A percentile compares a stretch with the other conserved stretches of the same genome.
Conservation (phyloP, 1,140 invertebrate genomes). For the Hirudo medicinalis region DNA sequence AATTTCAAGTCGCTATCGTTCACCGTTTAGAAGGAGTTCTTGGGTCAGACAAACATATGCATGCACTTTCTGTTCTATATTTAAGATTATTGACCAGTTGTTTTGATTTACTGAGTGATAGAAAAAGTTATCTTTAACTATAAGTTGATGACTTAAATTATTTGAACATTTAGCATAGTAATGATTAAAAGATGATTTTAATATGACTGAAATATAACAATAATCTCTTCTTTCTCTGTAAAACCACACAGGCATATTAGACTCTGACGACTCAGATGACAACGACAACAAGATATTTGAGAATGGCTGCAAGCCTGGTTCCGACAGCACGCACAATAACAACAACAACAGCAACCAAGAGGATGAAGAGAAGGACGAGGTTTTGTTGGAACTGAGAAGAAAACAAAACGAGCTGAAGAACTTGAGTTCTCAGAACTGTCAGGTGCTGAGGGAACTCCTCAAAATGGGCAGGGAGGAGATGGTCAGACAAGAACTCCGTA, state of each 20-base stretch:
- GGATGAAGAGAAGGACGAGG: slow-evolving; percentile 53
- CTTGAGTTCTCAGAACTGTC: slow-evolving; percentile 55
- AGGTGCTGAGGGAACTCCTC: slow-evolving; percentile 50
- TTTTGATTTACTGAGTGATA: too few relatives aligned
- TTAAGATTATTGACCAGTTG: not conserved
- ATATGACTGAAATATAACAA: not conserved
- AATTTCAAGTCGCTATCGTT: too few relatives aligned
- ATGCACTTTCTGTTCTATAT: too few relatives aligned
- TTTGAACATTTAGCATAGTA: not conserved
- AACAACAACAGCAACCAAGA: slow-evolving; percentile 32
- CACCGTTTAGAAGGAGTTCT: too few relatives aligned
- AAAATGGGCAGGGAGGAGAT: slow-evolving; percentile 31
- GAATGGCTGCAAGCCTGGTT: not conserved
- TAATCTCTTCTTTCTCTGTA: too few relatives aligned
- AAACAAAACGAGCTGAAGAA: slow-evolving; percentile 64
- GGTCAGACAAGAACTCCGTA: slow-evolving; percentile 52
- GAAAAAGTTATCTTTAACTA: too few relatives aligned
- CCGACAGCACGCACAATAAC: not conserved
- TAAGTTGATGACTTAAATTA: not conserved
- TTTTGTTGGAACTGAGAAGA: slow-evolving; percentile 63
- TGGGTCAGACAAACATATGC: too few relatives aligned
- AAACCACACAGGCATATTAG: slow-evolving; percentile 17
- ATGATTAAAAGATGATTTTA: not conserved
- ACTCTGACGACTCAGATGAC: not conserved
- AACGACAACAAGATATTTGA: too few relatives aligned